Conservation (phyloP, 2,888 invertebrate genomes). For the Asteroscopus sphinx region DNA sequence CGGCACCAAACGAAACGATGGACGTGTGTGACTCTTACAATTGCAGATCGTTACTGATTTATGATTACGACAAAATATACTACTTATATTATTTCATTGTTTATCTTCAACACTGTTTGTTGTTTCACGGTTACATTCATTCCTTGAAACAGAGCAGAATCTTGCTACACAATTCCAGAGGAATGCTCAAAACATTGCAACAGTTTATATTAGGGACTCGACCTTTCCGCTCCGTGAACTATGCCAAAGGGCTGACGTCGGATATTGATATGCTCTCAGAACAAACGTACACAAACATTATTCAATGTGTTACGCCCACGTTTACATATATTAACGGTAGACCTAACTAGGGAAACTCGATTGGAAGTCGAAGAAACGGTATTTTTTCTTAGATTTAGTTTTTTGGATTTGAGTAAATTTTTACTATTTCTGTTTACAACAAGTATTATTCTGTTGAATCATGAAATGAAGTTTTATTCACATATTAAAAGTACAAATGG, state of each 20-base stretch:
- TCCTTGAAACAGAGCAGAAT: constrained; percentile 4
- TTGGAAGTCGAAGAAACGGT: neutral
- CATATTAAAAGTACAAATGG: too few species aligned
- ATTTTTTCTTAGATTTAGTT: too few species aligned
- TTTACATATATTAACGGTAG: constrained; percentile 55
- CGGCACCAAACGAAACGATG: too few species aligned
- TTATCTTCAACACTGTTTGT: too few species aligned
- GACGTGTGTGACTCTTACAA: too few species aligned
- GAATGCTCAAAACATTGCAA: constrained; percentile 49
- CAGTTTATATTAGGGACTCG: constrained; percentile 45
- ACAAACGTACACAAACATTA: constrained; percentile 65
- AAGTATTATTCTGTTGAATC: too few species aligned
- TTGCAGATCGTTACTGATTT: too few species aligned
- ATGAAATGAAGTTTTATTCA: too few species aligned
- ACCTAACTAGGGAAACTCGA: constrained; percentile 35
- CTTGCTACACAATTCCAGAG: constrained; percentile 4
- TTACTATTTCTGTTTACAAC: too few species aligned
- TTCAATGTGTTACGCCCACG: constrained; percentile 62
- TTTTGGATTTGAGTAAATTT: neutral
- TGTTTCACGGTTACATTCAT: too few species aligned
- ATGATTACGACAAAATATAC: too few species aligned
- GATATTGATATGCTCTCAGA: constrained; percentile 60
- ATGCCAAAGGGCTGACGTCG: constrained; percentile 56
- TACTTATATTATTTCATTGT: too few species aligned
- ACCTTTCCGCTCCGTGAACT: constrained; percentile 51